Base-by-base conservation (phyloP, 2,797 vertebrate species). In the Aeoliscus strigatus region DNA sequence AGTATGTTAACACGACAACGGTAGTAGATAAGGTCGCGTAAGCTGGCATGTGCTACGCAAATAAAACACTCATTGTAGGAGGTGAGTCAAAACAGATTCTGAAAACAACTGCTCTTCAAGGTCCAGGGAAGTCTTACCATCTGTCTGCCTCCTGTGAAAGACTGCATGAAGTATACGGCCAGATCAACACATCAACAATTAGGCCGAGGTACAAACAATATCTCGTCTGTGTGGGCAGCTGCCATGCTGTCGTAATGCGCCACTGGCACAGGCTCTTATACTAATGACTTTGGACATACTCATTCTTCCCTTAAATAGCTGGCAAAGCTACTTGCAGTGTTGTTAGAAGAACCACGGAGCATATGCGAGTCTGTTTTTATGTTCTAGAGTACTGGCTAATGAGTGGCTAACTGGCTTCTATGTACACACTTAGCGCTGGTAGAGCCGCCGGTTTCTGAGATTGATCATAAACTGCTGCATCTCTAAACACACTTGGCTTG, bases 1-100 rank as follows among this genome's bases (percentile, higher is more conserved):
- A 55, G 35, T 26, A 31, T 40, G 41, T 42, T 47, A 36, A 66
- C 34, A 44, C 60, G 57, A 71, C 55, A 76, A 52, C 52, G 14
- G 38, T 36, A 36, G 51, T 42, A 65, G 65, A 80, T 80, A 80
- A 79, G 71, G 76, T 83, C 77, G 68, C 26, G 66, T 66, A 56
- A 33, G 53, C 51, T 60, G 56, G 72, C 42, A 46, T 45, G 43
- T 2, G 14, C 16, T 42, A 52, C 47, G 21, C 4, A 14, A 25
- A 26, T 25, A 52, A 47, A 31, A 38, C 3, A 1, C 8, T 40
- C 12, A 14, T 36, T 21, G 30, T 28, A 15, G 17, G 28, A 57
- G 14, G 35, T 25, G 52, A 50, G 54, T 27, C 66, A 58, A 65
- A 63, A 64, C 13, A 38, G 30, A 42, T 31, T 50, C 10, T 16